Evolutionary conservation across 2,888 invertebrate genomes (phyloP), one percentile per base, ranked within the genome.

Genomic region (Leptothorax acervorum): DNA sequence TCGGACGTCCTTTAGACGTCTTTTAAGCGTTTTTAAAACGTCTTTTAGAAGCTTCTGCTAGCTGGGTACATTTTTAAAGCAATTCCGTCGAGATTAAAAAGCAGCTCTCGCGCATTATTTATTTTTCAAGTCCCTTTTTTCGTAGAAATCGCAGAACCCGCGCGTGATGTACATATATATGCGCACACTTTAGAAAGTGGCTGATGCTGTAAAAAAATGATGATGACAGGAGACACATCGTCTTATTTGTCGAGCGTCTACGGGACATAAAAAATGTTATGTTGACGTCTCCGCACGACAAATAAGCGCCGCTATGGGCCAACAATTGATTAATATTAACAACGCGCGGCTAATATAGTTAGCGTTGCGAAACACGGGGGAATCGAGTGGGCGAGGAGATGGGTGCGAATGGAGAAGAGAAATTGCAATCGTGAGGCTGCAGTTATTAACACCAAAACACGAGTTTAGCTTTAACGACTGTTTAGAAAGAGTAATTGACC

Each of bases 141-240:
- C 28, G 5, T 65, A 66, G 68, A 76, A 66, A 76, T 31, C 39
- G 31, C 23, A 42, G 28, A 60, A 23, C 9, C n/a, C 70, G 31
- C 15, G 23, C n/a, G 39, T 3, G 57, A 42, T 51, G 35, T 74
- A 68, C 5, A 28, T 39, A 23, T 18, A 4, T 48, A 79, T n/a
- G 28, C 45, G 28, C 35, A 28, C 48, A 74, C 48, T 81, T 81
- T 81, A 81, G 79, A 74, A 81, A 81, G 75, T 12, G n/a, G 28
- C 48, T 18, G 79, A 74, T 51, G 79, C 48, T 39, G 28, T 6
- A 35, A 62, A 73, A 78, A 60, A 73, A 78, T n/a, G 18, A 65
- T 9, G 35, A 60, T 48, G 74, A 78, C 42, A 45, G 74, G 2
- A 60, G 48, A 74, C 28, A 78, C 8, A 48, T 79, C 48, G 35